Percentiles rank a stretch among this genome's conserved stretches.
Conservation (phyloP, 2,797 vertebrate species). For the Dendrocincla tyrannina region DNA sequence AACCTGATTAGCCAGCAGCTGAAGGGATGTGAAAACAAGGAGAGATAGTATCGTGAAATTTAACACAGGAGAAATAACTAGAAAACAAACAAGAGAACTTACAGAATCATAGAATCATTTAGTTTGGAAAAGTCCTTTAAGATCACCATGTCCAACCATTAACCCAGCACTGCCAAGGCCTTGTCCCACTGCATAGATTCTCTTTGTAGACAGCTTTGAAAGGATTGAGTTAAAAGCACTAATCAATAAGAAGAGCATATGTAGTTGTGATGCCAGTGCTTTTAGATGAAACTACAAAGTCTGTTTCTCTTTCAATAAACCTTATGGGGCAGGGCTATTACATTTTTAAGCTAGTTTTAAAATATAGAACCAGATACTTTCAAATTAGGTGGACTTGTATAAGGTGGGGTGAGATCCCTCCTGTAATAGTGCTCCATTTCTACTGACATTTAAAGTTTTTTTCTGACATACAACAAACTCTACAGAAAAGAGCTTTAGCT, state of each 20-base stretch:
- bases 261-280: background rate
- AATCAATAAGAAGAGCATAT: background rate
- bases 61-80: background rate
- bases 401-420: background rate
- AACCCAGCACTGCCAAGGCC: background rate
- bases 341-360: background rate
- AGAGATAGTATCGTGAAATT: background rate
- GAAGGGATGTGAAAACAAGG: background rate
- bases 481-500: background rate
- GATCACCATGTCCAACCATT: background rate
- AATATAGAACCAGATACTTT: background rate
- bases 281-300: background rate
- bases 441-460: background rate
- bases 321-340: background rate
- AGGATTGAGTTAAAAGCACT: background rate
- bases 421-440: background rate
- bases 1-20: conserved; percentile 7
- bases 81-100: background rate
- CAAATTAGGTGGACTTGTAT: background rate
- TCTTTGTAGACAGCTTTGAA: background rate
- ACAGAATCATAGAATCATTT: background rate
- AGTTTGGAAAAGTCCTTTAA: background rate
- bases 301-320: background rate
- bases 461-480: background rate
- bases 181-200: background rate